Conservation (phyloP, 2,797 vertebrate genomes). For the Buceros bicornis region DNA sequence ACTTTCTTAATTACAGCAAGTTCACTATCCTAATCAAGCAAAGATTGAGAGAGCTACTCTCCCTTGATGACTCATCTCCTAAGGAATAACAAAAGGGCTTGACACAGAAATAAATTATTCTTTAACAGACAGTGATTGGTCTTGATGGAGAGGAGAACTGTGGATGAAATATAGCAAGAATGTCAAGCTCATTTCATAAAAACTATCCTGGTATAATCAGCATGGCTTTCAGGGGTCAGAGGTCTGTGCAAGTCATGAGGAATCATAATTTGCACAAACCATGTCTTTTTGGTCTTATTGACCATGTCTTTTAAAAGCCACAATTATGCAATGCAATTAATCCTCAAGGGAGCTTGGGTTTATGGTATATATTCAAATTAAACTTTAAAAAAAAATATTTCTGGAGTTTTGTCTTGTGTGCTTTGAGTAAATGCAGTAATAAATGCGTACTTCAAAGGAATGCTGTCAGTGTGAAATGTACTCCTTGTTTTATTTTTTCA, state of each 20-base stretch:
- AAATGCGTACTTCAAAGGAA: background rate
- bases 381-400: background rate
- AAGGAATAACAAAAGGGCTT: background rate
- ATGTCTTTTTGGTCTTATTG: background rate
- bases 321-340: background rate
- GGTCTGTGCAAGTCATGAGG: background rate
- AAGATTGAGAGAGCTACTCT: background rate
- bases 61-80: constrained; percentile 8
- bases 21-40: constrained; percentile 8
- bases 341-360: background rate
- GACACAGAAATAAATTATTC: constrained; percentile 7
- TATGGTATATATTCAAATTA: background rate
- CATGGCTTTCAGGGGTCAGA: background rate
- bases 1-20: background rate
- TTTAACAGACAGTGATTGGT: background rate
- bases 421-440: background rate
- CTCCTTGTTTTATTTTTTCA: background rate
- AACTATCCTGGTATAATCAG: background rate
- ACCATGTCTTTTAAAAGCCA: background rate
- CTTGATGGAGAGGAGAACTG: constrained; percentile 19
- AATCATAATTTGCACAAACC: constrained; percentile 3
- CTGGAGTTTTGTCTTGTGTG: background rate
- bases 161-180: constrained; percentile 20
- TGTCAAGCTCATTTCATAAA: background rate
- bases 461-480: background rate